Evolutionary conservation across 2,113 vertebrate genomes (phyloP), one percentile per base, ranked within the genome.

Genomic region (Turdus rufiventris): DNA sequence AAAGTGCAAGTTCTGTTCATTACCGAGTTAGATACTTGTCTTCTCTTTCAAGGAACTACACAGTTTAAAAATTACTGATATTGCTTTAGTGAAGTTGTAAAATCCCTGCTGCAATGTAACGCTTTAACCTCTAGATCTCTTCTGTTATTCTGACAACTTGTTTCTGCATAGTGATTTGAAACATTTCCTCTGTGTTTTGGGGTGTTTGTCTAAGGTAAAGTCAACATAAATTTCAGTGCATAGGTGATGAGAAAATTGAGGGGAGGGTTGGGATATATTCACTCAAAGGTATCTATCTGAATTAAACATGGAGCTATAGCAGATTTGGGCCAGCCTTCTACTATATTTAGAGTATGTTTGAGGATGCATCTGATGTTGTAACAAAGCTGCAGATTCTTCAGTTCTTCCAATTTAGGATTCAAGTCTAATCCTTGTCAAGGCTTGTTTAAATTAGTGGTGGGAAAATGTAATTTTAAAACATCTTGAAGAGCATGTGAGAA

Each of bases 251-350:
- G 45, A 70, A 74, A 62, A 43, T 31, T 45, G 11, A 17, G 6
- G 26, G 26, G 6, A n/a, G n/a, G 4, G 1, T 16, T 31, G 51
- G 36, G 34, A 43, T 85, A 23, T 26, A 10, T 14, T 84, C 24
- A 36, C 33, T 79, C 40, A 66, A 29, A 75, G 29, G n/a, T n/a
- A n/a, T n/a, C 34, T 81, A 70, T n/a, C 38, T 91, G 87, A 92
- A 94, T 94, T 94, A 92, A 94, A 95, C 45, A 87, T 91, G 76
- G 93, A 88, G 60, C 33, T 88, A 60, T 62, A 95, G 67, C 88
- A 93, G 85, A 93, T 90, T 90, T 50, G 93, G 92, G 90, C 54
- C 82, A 79, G 5, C 58, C 84, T 85, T 91, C 62, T 67, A 26
- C 89, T 94, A 53, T 91, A 85, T 92, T 89, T 93, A 87, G 84